A percentile compares a stretch with the other conserved stretches of the same genome.
Conservation (phyloP, 2,113 vertebrate genomes). For the Lagenorhynchus albirostris region DNA sequence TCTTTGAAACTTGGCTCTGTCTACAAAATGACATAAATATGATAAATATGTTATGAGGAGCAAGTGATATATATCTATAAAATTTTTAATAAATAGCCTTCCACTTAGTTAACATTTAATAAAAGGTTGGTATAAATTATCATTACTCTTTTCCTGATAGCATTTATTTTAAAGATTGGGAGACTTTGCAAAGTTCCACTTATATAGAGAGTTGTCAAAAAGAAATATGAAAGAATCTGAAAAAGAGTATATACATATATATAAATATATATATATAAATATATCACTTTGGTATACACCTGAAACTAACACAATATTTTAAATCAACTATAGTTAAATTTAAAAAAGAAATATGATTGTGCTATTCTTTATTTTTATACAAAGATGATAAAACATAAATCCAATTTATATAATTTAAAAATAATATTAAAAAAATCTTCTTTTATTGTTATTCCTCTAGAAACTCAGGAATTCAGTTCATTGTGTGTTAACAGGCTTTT, state of each 20-base stretch:
- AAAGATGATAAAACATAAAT: background rate
- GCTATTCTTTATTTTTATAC: background rate
- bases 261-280: background rate
- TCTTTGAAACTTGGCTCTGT: background rate
- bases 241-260: background rate
- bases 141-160: background rate
- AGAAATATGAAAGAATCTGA: background rate
- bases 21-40: background rate
- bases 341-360: background rate
- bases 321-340: background rate
- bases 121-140: background rate
- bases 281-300: background rate
- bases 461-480: background rate
- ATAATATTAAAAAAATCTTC: background rate
- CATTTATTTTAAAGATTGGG: background rate
- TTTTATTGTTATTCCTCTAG: background rate
- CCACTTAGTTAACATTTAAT: background rate
- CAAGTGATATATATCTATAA: background rate
- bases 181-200: background rate
- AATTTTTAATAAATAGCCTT: background rate
- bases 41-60: background rate
- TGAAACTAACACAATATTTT: background rate
- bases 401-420: background rate
- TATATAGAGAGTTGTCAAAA: background rate
- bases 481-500: background rate